Evolutionary conservation across 2,797 vertebrate species (phyloP), one percentile per base, ranked within the genome.

Genomic region (Poeciliopsis infans): DNA sequence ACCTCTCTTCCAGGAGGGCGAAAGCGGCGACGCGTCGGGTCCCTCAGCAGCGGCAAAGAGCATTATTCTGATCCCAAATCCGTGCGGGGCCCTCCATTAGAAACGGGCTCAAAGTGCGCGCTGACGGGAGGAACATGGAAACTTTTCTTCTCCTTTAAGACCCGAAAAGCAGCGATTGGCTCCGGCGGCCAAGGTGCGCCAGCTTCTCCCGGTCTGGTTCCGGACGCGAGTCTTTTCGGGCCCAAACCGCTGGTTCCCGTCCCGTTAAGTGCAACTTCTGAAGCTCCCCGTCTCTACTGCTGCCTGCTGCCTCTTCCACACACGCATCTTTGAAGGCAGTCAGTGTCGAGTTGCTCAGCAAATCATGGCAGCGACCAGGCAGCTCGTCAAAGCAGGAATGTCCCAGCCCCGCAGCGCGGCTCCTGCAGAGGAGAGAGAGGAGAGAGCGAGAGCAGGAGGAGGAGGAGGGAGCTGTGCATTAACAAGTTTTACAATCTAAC

Each of bases 41-140:
- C 25, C 41, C 46, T 90, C 85, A 64, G 89, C 86, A 96, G 91
- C 89, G 90, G 85, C 87, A 76, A 87, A 83, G 87, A 86, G 85
- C 96, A 96, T 96, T 94, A 90, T 95, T 85, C 87, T 80, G 85
- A n/a, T 84, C 86, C 88, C 89, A 92, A 88, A 96, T 96, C 96
- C 95, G 94, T 76, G 94, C 95, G 72, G 95, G 95, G 90, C 96
- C 95, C 95, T 96, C 96, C 96, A 96, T 96, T 93, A 95, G 90
- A 94, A 91, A 75, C 93, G 92, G 94, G 91, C 93, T 90, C 85
- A 85, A 86, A 92, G 93, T 89, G 90, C 85, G 86, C 79, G 76
- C 25, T 77, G 86, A 87, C 83, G 64, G 80, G 79, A 83, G 78
- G 66, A 79, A 85, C 89, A 88, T 83, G 88, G 82, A 88, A 43